Percentiles rank a stretch among this genome's conserved stretches.
These are phyloP conservation scores for Drosophila malerkotliana DNA, from an alignment of 1,140 invertebrate genomes.

Conservation along the genomic window DNA sequence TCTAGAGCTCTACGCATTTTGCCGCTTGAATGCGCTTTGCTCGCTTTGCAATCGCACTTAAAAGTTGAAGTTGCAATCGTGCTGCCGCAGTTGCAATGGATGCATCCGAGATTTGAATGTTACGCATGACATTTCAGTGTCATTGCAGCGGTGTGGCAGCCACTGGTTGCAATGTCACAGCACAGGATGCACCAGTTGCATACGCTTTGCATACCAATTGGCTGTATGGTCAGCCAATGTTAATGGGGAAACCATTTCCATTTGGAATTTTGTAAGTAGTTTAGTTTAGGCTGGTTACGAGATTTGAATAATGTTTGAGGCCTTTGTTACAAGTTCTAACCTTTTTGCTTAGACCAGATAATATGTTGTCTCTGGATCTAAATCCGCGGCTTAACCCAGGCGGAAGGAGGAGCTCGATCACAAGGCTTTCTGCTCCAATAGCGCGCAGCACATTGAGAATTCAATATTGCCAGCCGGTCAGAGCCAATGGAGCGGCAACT, in stretches of 20 bases:
- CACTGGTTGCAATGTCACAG: conserved; percentile 66
- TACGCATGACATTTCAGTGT: conserved; percentile 80
- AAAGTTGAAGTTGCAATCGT: conserved; percentile 1
- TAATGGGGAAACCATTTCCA: conserved; percentile 24
- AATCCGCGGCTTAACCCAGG: conserved; percentile 29
- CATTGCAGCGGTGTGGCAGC: conserved; percentile 32
- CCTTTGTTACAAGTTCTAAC: conserved; percentile 12
- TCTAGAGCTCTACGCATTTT: conserved; percentile 63
- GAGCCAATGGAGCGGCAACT: conserved; percentile 75
- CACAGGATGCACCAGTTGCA: conserved; percentile 78
- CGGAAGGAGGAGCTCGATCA: conserved; percentile 48
- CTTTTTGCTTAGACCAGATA: conserved; percentile 28
- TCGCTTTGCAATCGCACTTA: conserved; percentile 35
- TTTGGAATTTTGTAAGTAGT: background rate
- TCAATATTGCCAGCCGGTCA: conserved; percentile 52
- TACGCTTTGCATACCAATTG: conserved; percentile 62
- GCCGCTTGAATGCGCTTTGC: conserved; percentile 64
- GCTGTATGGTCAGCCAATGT: conserved; percentile 45
- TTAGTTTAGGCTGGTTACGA: background rate
- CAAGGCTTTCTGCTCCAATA: conserved; percentile 73
- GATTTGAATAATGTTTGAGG: background rate
- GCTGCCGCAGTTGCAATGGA: conserved; percentile 17
- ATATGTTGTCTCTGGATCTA: conserved; percentile 13
- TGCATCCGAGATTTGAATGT: conserved; percentile 64
- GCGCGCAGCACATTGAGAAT: conserved; percentile 62